Evolutionary conservation across 2,113 vertebrate genomes (phyloP).

Genomic region (Corynorhinus townsendii): DNA sequence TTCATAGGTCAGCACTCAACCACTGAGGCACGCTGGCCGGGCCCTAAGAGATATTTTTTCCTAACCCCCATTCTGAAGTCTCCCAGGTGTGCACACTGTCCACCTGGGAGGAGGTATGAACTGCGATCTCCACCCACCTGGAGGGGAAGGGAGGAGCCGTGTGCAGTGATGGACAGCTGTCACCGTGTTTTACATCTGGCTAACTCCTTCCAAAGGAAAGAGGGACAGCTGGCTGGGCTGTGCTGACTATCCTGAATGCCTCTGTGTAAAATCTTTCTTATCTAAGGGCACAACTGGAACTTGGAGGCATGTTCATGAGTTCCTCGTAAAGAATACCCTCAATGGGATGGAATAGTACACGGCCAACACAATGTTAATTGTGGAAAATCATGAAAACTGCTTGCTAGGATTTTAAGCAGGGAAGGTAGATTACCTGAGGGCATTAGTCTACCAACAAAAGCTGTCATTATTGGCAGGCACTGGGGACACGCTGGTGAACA

Average conservation of each 20-base stretch:
- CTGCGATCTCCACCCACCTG: accelerated
- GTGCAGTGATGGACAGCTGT: background rate
- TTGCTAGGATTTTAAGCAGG: background rate
- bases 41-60: background rate
- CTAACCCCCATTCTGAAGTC: background rate
- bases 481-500: background rate
- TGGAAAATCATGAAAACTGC: background rate
- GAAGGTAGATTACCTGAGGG: background rate
- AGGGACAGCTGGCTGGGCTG: background rate
- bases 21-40: no score
- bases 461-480: background rate
- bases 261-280: background rate
- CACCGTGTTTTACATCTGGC: background rate
- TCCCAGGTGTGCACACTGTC: background rate
- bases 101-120: background rate
- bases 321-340: background rate
- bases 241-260: background rate
- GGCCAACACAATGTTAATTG: background rate
- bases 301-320: background rate
- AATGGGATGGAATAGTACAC: background rate
- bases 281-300: background rate
- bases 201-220: background rate
- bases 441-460: background rate
- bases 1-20: no score
- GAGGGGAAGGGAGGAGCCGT: background rate